Evolutionary conservation across 2,113 vertebrate species (phyloP).

Genomic region (Trachemys scripta): DNA sequence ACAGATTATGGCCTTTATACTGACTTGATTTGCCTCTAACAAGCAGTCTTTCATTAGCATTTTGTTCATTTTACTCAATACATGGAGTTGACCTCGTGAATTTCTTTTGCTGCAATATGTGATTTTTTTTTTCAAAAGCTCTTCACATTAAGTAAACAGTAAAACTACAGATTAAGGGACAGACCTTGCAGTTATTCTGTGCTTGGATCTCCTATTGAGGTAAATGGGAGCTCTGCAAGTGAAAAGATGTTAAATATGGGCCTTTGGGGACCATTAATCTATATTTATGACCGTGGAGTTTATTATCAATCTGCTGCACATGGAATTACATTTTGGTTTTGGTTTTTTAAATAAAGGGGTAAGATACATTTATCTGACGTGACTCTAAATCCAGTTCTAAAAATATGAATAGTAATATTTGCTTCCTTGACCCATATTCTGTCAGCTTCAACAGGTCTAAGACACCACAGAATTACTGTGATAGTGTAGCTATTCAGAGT

Average conservation of each 20-base stretch:
- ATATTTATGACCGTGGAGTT: neutral
- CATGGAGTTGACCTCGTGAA: neutral
- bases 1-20: neutral
- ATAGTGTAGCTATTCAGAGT: neutral
- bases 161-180: neutral
- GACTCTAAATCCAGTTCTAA: neutral
- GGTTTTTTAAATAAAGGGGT: neutral
- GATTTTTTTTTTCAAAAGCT: neutral
- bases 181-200: no score
- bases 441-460: neutral
- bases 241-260: neutral
- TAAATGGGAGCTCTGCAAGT: no score
- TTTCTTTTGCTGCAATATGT: neutral
- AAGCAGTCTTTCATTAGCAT: neutral
- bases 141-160: neutral
- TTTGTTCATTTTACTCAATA: neutral
- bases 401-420: neutral
- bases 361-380: neutral
- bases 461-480: neutral
- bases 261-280: neutral
- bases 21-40: neutral
- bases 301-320: neutral
- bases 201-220: neutral
- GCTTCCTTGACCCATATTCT: neutral
- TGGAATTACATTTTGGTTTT: neutral